Percentiles rank a stretch among this genome's conserved stretches.
phyloP scores from a whole-genome alignment of 2,888 invertebrate genomes.

The Agrochola circellaris region DNA sequence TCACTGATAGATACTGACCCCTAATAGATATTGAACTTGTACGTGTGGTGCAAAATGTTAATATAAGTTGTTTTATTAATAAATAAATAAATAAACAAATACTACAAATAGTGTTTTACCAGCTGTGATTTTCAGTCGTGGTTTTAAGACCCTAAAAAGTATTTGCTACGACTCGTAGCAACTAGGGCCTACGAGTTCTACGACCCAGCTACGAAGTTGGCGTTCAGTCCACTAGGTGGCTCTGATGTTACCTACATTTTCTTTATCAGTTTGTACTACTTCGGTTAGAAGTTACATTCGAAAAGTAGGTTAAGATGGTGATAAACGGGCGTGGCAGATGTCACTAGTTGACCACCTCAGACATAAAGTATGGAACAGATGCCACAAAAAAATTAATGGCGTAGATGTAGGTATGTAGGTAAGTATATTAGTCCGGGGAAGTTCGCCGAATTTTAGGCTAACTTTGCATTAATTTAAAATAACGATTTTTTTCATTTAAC shows the following conservation, averaged over 20 bases:
- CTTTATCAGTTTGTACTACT: not conserved
- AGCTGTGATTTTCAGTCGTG: no score
- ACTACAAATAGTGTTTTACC: not conserved
- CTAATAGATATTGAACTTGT: no score
- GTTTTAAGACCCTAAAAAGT: not conserved
- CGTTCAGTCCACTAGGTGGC: constrained; percentile 20
- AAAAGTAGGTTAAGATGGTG: not conserved
- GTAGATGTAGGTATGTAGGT: not conserved
- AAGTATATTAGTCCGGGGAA: no score
- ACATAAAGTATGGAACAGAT: not conserved
- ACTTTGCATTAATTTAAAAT: no score
- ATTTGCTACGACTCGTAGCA: not conserved
- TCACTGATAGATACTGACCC: no score
- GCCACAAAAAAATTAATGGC: no score
- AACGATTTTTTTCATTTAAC: no score
- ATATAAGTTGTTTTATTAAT: no score
- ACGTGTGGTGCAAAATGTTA: no score
- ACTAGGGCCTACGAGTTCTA: not conserved
- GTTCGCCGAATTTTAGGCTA: no score
- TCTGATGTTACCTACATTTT: not conserved
- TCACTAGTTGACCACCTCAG: not conserved
- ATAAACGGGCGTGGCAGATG: not conserved
- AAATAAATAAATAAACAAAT: no score
- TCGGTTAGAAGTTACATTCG: not conserved
- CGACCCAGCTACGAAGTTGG: not conserved